Percentiles rank a stretch among this genome's conserved stretches.
Evolutionary conservation across 2,113 vertebrate genomes (phyloP).

Genomic region (Protobothrops flavoviridis): DNA sequence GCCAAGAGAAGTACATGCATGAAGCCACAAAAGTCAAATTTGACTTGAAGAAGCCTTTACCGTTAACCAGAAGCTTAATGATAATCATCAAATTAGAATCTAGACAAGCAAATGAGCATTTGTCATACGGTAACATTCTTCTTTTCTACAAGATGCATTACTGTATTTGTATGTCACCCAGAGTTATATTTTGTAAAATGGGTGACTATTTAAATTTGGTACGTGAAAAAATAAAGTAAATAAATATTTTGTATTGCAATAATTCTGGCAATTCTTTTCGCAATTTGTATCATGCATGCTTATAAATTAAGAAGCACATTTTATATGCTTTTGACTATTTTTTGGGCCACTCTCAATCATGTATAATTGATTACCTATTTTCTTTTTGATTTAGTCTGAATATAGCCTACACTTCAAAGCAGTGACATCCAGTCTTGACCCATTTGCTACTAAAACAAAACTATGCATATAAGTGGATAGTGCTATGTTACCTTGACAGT

Average conservation of each 20-base stretch:
- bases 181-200: not conserved
- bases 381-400: not conserved
- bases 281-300: not conserved
- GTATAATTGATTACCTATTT: not conserved
- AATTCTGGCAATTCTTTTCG: not conserved
- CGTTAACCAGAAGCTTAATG: not conserved
- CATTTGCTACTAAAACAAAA: not conserved
- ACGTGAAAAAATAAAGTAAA: not conserved
- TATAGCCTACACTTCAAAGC: not conserved
- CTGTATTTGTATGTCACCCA: not conserved
- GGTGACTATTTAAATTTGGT: not conserved
- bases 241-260: not conserved
- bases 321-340: not conserved
- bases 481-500: not conserved
- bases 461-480: not conserved
- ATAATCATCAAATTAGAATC: not conserved
- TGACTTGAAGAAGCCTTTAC: not conserved
- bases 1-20: not conserved
- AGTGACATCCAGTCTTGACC: not conserved
- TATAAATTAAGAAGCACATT: not conserved
- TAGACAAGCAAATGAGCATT: not conserved
- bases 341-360: not conserved
- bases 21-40: not conserved
- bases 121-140: not conserved
- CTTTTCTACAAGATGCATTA: not conserved